Conservation (phyloP, 2,113 vertebrate genomes). For the Chroicocephalus ridibundus region DNA sequence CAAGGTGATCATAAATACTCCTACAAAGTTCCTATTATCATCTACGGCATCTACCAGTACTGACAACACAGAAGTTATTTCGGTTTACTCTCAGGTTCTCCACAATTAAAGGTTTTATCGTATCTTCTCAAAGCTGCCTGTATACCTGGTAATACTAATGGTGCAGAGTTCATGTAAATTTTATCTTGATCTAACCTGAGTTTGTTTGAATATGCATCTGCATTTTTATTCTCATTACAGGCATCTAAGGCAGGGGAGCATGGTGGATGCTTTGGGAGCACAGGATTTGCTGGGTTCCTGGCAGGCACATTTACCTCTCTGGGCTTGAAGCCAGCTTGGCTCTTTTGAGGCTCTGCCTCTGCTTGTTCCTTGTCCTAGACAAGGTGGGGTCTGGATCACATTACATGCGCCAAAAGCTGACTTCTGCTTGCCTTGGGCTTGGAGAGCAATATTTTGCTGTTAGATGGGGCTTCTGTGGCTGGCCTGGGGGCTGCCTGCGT, state of each 20-base stretch:
- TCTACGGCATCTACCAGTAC: background rate
- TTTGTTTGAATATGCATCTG: background rate
- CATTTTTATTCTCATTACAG: background rate
- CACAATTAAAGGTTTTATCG: background rate
- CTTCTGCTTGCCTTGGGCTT: background rate
- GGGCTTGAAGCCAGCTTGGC: background rate
- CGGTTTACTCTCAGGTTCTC: background rate
- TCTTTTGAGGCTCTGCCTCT: slow-evolving; percentile 9
- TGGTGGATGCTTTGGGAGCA: background rate
- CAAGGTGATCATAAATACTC: background rate
- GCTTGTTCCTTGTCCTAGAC: background rate
- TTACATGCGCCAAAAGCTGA: accelerated
- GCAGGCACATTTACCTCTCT: background rate
- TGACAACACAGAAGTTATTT: background rate
- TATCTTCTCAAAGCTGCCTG: background rate
- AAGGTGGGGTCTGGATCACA: background rate
- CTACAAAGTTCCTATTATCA: background rate
- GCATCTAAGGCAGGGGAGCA: background rate
- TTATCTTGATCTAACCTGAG: background rate
- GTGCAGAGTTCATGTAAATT: background rate
- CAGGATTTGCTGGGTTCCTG: background rate
- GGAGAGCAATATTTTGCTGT: background rate
- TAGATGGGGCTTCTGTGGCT: background rate
- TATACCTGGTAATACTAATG: background rate
- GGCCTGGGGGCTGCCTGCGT: background rate